Evolutionary conservation across 2,888 invertebrate species (phyloP).

Genomic region (Lutraria lutraria): DNA sequence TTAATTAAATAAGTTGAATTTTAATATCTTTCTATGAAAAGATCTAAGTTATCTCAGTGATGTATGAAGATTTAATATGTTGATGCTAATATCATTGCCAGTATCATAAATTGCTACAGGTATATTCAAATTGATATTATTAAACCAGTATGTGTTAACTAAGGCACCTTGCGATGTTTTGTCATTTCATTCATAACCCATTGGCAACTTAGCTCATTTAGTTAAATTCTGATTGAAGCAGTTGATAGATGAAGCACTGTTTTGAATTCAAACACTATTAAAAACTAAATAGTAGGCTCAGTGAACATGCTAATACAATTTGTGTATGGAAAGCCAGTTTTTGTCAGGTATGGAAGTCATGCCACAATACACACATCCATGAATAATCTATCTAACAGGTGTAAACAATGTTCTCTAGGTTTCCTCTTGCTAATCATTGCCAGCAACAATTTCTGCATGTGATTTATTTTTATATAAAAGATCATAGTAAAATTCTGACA

Average conservation of each 20-base stretch:
- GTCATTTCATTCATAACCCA: no score
- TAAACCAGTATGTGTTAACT: no score
- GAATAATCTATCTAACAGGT: not conserved
- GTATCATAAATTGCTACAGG: no score
- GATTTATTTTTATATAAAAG: not conserved
- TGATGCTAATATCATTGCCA: no score
- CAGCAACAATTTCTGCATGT: not conserved
- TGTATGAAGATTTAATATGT: no score
- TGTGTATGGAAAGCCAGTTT: not conserved
- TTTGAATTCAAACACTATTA: not conserved
- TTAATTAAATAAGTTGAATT: no score
- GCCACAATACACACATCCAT: not conserved
- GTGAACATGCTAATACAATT: not conserved
- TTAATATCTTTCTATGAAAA: no score
- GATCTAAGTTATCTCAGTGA: no score
- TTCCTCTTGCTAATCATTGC: not conserved
- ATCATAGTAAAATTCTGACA: constrained; percentile 3
- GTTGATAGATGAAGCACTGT: not conserved
- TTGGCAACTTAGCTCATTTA: no score
- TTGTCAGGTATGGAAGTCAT: not conserved
- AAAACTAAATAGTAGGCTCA: not conserved
- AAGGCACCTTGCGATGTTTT: no score
- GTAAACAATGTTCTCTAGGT: not conserved
- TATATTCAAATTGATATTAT: no score
- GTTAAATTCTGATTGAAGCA: no score